Percentiles rank a stretch among this genome's conserved stretches.
Conservation (phyloP, 1,140 invertebrate genomes). For the Drosophila santomea region DNA sequence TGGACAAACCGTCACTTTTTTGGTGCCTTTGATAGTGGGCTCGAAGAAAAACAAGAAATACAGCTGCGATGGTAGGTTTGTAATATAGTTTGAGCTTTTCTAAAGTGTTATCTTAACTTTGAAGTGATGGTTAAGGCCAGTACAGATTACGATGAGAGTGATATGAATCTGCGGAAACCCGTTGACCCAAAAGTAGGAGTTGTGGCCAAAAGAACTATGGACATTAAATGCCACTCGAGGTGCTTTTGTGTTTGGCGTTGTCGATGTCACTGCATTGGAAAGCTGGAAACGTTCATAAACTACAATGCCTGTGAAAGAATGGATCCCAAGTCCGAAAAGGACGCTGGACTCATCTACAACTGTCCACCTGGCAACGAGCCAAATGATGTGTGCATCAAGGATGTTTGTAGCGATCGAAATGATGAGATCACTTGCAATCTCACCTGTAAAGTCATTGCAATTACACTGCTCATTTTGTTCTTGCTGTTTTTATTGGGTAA, state of each 20-base stretch:
- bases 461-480: conserved; percentile 7
- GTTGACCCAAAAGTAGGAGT: conserved; percentile 4
- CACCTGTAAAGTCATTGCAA: neutral
- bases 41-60: conserved; percentile 52
- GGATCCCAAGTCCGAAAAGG: conserved; percentile 18
- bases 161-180: neutral
- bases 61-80: conserved; percentile 47
- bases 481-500: conserved; percentile 21
- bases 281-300: conserved; percentile 52
- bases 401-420: neutral
- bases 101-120: neutral
- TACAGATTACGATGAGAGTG: neutral
- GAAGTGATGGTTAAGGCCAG: conserved; percentile 37
- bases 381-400: conserved; percentile 46
- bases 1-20: conserved; percentile 47
- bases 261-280: conserved; percentile 64
- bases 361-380: conserved; percentile 44
- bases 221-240: conserved; percentile 51
- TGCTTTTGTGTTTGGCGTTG: conserved; percentile 74
- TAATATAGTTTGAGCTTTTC: too few relatives aligned
- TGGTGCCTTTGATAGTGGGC: conserved; percentile 49
- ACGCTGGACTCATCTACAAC: conserved; percentile 51
- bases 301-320: conserved; percentile 55
- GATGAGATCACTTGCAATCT: conserved; percentile 2
- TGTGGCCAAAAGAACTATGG: conserved; percentile 46